These are phyloP conservation scores for Condylura cristata DNA, from an alignment of 2,113 vertebrate genomes.

Conservation along the genomic window DNA sequence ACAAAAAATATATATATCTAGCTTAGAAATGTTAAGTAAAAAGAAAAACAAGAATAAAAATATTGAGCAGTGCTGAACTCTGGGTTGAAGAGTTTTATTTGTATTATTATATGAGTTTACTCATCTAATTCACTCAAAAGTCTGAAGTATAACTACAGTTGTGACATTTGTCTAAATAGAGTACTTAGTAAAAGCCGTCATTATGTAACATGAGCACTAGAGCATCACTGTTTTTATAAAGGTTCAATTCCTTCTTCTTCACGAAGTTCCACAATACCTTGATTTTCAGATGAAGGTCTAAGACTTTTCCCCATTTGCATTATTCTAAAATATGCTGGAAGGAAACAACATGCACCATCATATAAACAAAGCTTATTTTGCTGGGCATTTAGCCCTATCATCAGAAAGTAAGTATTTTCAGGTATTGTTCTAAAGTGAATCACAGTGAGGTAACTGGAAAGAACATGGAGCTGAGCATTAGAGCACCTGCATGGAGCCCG, in stretches of 20 bases:
- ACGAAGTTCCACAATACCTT: neutral
- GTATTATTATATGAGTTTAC: neutral
- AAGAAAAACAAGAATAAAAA: neutral
- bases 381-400: neutral
- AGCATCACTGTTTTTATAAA: neutral
- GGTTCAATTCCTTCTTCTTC: neutral
- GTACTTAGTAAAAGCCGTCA: neutral
- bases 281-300: neutral
- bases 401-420: neutral
- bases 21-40: neutral
- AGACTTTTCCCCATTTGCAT: neutral
- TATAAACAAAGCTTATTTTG: neutral
- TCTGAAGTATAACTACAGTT: neutral
- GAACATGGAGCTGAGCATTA: neutral
- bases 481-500: neutral
- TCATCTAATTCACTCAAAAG: slow-evolving; percentile 10
- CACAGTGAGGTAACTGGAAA: neutral
- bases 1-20: neutral
- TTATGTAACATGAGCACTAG: neutral
- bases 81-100: neutral
- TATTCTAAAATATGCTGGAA: neutral
- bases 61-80: neutral
- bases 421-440: neutral
- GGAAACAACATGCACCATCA: neutral
- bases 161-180: neutral